Conservation (phyloP, 2,888 invertebrate species). For the Herminia tarsipennalis region DNA sequence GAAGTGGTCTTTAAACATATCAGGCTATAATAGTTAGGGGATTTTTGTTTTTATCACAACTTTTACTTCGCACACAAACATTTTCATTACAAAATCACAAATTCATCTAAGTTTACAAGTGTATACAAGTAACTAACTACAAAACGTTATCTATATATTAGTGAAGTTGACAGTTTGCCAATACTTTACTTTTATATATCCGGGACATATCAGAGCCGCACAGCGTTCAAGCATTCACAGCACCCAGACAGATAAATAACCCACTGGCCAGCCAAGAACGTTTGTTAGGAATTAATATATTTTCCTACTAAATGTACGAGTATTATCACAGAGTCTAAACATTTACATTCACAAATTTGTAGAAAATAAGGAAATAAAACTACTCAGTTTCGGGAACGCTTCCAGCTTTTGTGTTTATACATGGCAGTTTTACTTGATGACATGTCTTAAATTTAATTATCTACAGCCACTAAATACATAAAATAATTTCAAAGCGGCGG, state of each 20-base stretch:
- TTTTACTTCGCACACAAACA: too few species aligned
- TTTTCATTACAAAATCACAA: too few species aligned
- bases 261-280: conserved; percentile 9
- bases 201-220: not conserved
- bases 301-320: conserved; percentile 17
- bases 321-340: conserved; percentile 6
- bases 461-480: too few species aligned
- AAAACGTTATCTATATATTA: not conserved
- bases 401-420: too few species aligned
- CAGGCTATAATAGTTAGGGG: too few species aligned
- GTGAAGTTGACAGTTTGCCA: not conserved
- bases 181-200: conserved; percentile 3
- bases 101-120: too few species aligned
- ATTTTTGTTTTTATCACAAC: too few species aligned
- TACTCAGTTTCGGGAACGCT: not conserved
- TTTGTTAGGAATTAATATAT: conserved; percentile 36
- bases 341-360: not conserved
- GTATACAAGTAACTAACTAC: too few species aligned
- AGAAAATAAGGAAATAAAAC: conserved; percentile 1
- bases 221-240: not conserved
- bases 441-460: too few species aligned
- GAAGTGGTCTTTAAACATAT: too few species aligned
- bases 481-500: too few species aligned
- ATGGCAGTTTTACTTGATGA: too few species aligned
- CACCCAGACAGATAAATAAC: conserved; percentile 10